Percentiles rank a stretch among this genome's conserved stretches.
These are phyloP conservation scores for Lordiphosa fenestrarum DNA, from an alignment of 2,888 invertebrate genomes.

Conservation along the genomic window DNA sequence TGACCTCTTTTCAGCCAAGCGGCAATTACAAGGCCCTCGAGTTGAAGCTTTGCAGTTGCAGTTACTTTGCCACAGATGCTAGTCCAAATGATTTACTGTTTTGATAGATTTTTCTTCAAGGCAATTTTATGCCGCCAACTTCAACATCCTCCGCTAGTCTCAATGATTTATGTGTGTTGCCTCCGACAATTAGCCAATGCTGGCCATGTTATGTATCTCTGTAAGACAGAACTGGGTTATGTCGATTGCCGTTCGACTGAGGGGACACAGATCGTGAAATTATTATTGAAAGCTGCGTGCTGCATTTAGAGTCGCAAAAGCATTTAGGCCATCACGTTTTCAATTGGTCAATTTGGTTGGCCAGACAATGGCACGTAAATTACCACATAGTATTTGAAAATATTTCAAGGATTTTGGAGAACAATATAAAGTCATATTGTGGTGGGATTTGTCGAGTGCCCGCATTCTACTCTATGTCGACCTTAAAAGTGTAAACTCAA, in stretches of 20 bases:
- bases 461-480: background rate
- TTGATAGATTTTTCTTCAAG: constrained; percentile 52
- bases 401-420: constrained; percentile 61
- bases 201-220: constrained; percentile 43
- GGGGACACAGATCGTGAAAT: constrained; percentile 45
- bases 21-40: constrained; percentile 70
- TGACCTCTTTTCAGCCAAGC: constrained; percentile 74
- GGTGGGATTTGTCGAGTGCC: constrained; percentile 16
- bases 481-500: background rate
- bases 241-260: constrained; percentile 14
- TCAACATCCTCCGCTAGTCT: constrained; percentile 62
- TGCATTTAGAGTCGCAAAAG: constrained; percentile 12
- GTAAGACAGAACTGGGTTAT: constrained; percentile 63
- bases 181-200: constrained; percentile 64
- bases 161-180: constrained; percentile 59
- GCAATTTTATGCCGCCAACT: constrained; percentile 30
- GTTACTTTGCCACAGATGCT: constrained; percentile 38
- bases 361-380: constrained; percentile 59
- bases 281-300: constrained; percentile 37
- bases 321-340: constrained; percentile 64
- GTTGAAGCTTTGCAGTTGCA: constrained; percentile 32
- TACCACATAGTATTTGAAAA: constrained; percentile 42
- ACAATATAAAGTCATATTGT: constrained; percentile 38
- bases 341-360: constrained; percentile 36
- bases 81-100: constrained; percentile 64